Conservation (phyloP, 30 jellyfish, hydroid and myxozoan species). For the Aurelia sp. region DNA sequence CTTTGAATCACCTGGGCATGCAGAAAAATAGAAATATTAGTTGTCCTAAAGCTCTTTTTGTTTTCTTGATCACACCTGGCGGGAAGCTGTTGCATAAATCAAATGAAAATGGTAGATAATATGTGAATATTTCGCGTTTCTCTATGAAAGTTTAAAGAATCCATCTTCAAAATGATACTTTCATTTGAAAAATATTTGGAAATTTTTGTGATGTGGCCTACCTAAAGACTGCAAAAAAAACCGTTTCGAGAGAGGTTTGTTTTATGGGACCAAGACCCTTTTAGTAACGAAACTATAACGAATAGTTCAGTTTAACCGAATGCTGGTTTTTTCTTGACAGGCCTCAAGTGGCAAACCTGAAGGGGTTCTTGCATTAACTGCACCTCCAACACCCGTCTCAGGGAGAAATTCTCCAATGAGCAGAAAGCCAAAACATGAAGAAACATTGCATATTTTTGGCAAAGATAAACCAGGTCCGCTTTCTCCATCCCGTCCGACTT, state of each 20-base stretch:
- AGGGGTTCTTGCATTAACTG: constrained; percentile 24
- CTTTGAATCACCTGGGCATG: too few relatives aligned
- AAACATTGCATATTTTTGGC: constrained; percentile 21
- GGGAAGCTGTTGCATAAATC: too few relatives aligned
- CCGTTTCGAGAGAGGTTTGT: too few relatives aligned
- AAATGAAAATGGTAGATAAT: background rate
- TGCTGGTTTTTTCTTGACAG: background rate
- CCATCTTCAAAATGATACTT: background rate
- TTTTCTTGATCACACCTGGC: background rate
- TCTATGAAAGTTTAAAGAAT: background rate
- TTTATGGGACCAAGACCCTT: too few relatives aligned
- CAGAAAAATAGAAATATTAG: background rate
- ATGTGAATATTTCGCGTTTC: background rate
- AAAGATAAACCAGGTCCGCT: background rate
- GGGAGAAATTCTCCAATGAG: constrained; percentile 17
- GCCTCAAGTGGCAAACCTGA: background rate
- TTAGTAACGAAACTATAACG: too few relatives aligned
- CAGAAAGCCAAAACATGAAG: constrained; percentile 33
- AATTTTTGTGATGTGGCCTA: too few relatives aligned
- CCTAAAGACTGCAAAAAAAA: too few relatives aligned
- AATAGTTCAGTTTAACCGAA: too few relatives aligned
- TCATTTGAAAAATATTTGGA: background rate
- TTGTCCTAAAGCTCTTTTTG: background rate
- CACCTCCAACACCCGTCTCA: constrained; percentile 24
- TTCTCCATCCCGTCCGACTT: constrained; percentile 14